These are phyloP conservation scores for Clarias batrachus DNA, from an alignment of 2,113 vertebrate species.

Conservation along the genomic window DNA sequence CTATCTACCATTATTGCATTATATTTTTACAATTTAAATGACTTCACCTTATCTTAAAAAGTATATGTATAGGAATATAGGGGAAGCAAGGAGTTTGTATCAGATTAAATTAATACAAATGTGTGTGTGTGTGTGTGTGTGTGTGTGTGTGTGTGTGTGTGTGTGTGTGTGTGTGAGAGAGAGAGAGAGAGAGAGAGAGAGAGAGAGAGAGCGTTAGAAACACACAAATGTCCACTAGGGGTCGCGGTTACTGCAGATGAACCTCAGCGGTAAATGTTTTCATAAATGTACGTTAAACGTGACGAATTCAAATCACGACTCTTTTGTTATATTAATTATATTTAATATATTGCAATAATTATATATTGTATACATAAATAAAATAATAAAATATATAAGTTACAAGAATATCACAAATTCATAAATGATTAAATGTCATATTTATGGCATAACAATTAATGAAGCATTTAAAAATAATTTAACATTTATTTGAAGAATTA, in stretches of 20 bases:
- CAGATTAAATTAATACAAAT: too few relatives aligned
- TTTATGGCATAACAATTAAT: background rate
- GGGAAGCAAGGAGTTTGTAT: too few relatives aligned
- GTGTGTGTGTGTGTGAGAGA: background rate
- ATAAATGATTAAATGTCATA: background rate
- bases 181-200: too few relatives aligned
- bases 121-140: background rate
- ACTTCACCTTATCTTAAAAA: too few relatives aligned
- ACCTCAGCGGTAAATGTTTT: conserved; percentile 6
- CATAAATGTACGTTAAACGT: background rate
- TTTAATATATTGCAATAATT: background rate
- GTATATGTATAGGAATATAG: too few relatives aligned
- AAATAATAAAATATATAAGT: background rate
- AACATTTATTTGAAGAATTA: background rate
- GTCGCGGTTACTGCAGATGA: conserved; percentile 68
- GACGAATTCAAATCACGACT: background rate
- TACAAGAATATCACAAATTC: conserved; percentile 68
- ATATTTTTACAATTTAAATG: background rate
- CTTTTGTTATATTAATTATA: background rate
- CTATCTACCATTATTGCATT: background rate
- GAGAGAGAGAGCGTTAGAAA: too few relatives aligned
- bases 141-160: background rate
- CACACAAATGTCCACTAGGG: conserved; percentile 67
- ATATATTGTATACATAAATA: background rate
- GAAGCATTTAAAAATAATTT: background rate